A percentile compares a stretch with the other conserved stretches of the same genome.
phyloP scores from a whole-genome alignment of 1,140 invertebrate genomes.

The Listronotus oregonensis region DNA sequence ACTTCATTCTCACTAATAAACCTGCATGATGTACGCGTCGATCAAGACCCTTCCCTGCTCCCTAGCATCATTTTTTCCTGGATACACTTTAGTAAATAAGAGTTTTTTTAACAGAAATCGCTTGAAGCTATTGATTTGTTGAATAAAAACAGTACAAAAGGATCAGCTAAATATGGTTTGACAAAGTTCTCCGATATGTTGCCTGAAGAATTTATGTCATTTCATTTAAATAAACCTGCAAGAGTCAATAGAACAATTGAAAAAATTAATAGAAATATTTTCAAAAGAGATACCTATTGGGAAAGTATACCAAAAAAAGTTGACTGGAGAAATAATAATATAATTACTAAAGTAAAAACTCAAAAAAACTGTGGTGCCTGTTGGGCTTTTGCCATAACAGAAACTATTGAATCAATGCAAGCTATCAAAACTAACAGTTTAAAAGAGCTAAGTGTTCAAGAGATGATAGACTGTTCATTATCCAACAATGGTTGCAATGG shows the following conservation, averaged over 20 bases:
- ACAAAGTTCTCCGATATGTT: slow-evolving; percentile 78
- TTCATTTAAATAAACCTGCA: slow-evolving; percentile 55
- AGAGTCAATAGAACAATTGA: slow-evolving; percentile 7
- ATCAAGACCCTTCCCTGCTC: no score
- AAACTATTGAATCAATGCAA: slow-evolving; percentile 77
- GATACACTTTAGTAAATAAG: slow-evolving; percentile 31
- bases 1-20: no score
- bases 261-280: not conserved
- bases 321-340: slow-evolving; percentile 66
- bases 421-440: slow-evolving; percentile 70
- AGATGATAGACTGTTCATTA: slow-evolving; percentile 83
- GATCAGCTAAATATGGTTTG: slow-evolving; percentile 70
- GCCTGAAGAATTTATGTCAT: slow-evolving; percentile 68
- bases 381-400: slow-evolving; percentile 84
- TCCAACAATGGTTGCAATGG: slow-evolving; percentile 79
- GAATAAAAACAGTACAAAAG: slow-evolving; percentile 62
- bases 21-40: no score
- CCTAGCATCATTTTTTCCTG: no score
- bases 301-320: slow-evolving; percentile 42
- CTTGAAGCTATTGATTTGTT: slow-evolving; percentile 61
- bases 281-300: slow-evolving; percentile 12
- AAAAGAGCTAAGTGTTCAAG: slow-evolving; percentile 74
- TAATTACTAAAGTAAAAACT: slow-evolving; percentile 72
- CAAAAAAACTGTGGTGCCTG: slow-evolving; percentile 84
- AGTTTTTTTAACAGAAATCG: slow-evolving; percentile 37